Base-by-base conservation (phyloP, 2,888 invertebrate species). In the Chloroclystis v-ata region DNA sequence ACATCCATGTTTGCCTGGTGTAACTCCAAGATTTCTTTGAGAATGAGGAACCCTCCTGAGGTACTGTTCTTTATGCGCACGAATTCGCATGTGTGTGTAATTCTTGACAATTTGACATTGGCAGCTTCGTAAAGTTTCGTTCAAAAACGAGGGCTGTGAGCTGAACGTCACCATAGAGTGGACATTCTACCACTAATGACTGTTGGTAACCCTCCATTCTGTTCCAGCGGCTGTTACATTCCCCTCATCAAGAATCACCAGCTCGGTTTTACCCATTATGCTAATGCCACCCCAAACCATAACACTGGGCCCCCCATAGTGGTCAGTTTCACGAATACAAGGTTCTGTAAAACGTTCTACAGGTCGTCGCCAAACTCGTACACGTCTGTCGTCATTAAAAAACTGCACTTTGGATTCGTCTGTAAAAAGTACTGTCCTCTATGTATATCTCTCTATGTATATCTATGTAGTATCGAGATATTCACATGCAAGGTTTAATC, bases 281-380 rank as follows among this genome's bases (percentile, higher is more conserved):
- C 43, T 43, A 13, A 43, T 43, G 11, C 43, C 43, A 43, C 28
- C 43, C 25, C 43, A 43, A 10, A 43, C 33, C 26, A 5, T 43
- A 20, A 43, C 26, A 35, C 30, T 43, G 16, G 43, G 33, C 10
- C 24, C 35, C 2, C 35, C 43, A 43, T 4, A 43, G 8, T 28
- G 26, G 37, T 37, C 43, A 16, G 9, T 43, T 37, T 37, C 37
- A 26, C 10, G 20, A 9, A 37, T 37, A 16, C 37, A 43, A 25
- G n/a, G n/a, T 28, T 28, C 28, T 28, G 28, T 28, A 28, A 28
- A 28, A 28, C 28, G 28, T 28, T 28, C 28, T 28, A 9, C 28
- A 28, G 28, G 28, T 28, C 28, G 28, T 28, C 11, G 28, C 11
- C 28, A 28, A 28, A 28, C 28, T 28, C 11, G 28, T 28, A 28